phyloP scores from a whole-genome alignment of 2,888 invertebrate genomes.

The Cylindroiulus punctatus region DNA sequence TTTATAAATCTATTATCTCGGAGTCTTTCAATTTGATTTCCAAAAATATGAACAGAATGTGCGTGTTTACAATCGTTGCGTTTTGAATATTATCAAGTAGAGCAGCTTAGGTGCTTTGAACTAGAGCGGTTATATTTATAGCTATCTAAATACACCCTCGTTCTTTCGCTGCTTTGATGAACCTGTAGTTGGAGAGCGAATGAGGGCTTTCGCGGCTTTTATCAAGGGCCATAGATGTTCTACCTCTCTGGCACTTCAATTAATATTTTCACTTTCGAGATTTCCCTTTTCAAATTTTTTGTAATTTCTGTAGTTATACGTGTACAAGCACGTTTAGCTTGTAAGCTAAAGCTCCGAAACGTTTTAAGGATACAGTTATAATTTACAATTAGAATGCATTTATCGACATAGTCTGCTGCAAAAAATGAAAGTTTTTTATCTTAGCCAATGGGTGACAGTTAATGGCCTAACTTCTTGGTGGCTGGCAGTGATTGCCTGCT shows the following conservation, averaged over 20 bases:
- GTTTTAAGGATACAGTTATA: too few species aligned
- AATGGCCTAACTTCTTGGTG: too few species aligned
- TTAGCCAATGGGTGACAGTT: too few species aligned
- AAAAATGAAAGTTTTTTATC: too few species aligned
- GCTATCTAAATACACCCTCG: background rate
- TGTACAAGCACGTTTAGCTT: background rate
- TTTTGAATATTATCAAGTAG: background rate
- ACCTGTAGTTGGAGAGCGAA: background rate
- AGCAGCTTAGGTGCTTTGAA: slow-evolving; percentile 12
- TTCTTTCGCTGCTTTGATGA: background rate
- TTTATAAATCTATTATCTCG: background rate
- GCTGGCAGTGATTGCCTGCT: too few species aligned
- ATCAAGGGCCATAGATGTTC: background rate
- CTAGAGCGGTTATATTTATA: background rate
- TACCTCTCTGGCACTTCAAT: background rate
- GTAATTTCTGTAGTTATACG: background rate
- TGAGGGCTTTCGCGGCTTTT: background rate
- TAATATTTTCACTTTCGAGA: background rate
- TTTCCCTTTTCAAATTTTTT: background rate
- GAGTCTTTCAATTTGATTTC: slow-evolving; percentile 14
- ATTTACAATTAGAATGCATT: too few species aligned
- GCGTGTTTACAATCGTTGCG: background rate
- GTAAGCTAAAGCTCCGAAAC: background rate
- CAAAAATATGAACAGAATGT: slow-evolving; percentile 3
- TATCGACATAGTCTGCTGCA: too few species aligned